A percentile compares a stretch with the other conserved stretches of the same genome.
These are phyloP conservation scores for Muscina levida DNA, from an alignment of 2,888 invertebrate species.

Conservation along the genomic window DNA sequence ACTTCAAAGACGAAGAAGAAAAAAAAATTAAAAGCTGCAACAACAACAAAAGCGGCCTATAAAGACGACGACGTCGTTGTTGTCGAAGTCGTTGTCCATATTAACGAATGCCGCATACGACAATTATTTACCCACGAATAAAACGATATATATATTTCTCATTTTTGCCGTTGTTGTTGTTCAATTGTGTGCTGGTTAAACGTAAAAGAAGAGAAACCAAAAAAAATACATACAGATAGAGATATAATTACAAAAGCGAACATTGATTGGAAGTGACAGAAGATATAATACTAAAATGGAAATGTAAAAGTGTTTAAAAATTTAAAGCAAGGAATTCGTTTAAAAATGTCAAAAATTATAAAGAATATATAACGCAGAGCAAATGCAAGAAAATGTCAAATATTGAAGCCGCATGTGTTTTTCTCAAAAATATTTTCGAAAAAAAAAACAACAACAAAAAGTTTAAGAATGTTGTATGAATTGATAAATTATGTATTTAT, in stretches of 20 bases:
- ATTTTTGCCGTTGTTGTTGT: constrained; percentile 18
- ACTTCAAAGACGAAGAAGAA: constrained; percentile 41
- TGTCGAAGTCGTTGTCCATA: constrained; percentile 45
- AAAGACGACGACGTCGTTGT: constrained; percentile 57
- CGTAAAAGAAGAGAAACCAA: constrained; percentile 24
- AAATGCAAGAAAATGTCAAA: constrained; percentile 35
- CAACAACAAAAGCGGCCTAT: constrained; percentile 59
- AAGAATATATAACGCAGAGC: background rate
- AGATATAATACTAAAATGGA: background rate
- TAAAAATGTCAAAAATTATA: background rate
- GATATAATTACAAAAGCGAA: constrained; percentile 28
- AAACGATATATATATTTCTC: constrained; percentile 46
- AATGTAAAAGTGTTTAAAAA: constrained; percentile 2
- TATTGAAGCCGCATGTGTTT: constrained; percentile 41
- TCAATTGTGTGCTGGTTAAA: constrained; percentile 48
- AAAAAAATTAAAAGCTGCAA: constrained; percentile 58
- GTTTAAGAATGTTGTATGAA: background rate
- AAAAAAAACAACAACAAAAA: background rate
- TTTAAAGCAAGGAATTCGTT: background rate
- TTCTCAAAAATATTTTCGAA: background rate
- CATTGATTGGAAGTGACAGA: background rate
- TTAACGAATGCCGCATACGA: constrained; percentile 65
- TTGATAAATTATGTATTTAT: no score
- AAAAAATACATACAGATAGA: background rate
- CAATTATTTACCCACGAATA: constrained; percentile 62